Evolutionary conservation across 2,797 vertebrate species (phyloP).

Genomic region (Micrastur ruficollis): DNA sequence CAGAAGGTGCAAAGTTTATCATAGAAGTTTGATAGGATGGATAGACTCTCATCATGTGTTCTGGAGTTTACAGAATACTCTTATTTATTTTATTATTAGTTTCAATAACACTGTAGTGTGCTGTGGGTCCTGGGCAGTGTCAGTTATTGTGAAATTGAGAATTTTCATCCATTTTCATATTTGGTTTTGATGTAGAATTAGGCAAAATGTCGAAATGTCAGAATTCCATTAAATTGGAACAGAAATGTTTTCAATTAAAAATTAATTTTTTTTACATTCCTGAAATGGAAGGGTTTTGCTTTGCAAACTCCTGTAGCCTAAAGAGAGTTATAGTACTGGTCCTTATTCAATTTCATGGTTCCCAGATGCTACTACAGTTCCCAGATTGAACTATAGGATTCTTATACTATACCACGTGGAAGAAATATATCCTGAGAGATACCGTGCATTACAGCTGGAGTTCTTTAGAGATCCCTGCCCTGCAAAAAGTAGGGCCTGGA

Average conservation of each 20-base stretch:
- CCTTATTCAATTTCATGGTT: neutral
- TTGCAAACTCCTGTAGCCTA: neutral
- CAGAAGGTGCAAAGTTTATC: neutral
- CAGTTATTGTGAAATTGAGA: neutral
- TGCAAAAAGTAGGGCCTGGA: neutral
- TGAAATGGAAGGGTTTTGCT: neutral
- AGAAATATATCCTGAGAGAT: neutral
- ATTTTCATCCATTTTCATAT: neutral
- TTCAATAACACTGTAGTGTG: neutral
- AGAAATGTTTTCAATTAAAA: neutral
- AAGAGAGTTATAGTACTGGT: neutral
- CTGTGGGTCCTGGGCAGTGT: neutral
- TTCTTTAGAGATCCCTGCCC: neutral
- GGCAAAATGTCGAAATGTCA: neutral
- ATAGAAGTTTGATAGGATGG: neutral
- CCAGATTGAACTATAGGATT: neutral
- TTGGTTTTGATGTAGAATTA: neutral
- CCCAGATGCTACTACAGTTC: neutral
- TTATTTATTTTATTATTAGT: neutral
- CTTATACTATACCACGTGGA: neutral
- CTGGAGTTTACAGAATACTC: neutral
- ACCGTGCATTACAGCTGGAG: neutral
- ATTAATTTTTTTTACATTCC: neutral
- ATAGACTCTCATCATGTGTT: neutral
- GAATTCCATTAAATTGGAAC: neutral